Evolutionary conservation across 2,113 vertebrate species (phyloP).

Genomic region (Crocuta crocuta): DNA sequence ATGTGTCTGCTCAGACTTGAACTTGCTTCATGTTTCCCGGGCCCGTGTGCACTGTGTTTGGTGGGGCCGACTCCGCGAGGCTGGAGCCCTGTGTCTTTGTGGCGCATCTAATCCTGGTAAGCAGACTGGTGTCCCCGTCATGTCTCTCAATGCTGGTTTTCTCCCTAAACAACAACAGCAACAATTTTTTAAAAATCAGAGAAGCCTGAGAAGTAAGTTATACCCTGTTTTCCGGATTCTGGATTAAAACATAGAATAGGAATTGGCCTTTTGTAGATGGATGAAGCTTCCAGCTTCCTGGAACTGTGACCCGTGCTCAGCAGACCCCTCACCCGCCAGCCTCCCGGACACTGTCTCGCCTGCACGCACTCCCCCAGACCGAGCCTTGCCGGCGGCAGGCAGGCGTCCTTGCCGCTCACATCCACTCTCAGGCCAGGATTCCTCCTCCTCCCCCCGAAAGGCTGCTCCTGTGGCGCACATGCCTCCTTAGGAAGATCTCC

Average conservation of each 20-base stretch:
- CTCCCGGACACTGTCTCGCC: not conserved
- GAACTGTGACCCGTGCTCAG: not conserved
- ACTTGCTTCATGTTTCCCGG: not conserved
- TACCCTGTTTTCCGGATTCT: not conserved
- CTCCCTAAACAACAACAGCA: not conserved
- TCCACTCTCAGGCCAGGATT: not conserved
- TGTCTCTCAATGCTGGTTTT: not conserved
- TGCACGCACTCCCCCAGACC: accelerated
- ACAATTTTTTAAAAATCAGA: not conserved
- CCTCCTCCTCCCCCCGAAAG: not conserved
- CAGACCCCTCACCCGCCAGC: not conserved
- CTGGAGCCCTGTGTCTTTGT: not conserved
- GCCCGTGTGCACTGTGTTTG: not conserved
- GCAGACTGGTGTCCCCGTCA: not conserved
- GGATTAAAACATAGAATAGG: not conserved
- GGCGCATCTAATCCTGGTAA: not conserved
- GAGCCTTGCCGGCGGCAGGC: not conserved
- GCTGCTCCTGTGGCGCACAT: not conserved
- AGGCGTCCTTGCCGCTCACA: accelerated
- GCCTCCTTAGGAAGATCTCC: not conserved
- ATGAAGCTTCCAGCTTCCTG: not conserved
- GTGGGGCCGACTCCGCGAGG: no score
- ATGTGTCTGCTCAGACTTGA: accelerated
- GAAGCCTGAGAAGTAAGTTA: not conserved
- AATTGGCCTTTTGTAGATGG: not conserved